Percentiles rank a stretch among this genome's conserved stretches.
These are phyloP conservation scores for Conchocele bisecta DNA, from an alignment of 2,888 invertebrate genomes.

Conservation along the genomic window DNA sequence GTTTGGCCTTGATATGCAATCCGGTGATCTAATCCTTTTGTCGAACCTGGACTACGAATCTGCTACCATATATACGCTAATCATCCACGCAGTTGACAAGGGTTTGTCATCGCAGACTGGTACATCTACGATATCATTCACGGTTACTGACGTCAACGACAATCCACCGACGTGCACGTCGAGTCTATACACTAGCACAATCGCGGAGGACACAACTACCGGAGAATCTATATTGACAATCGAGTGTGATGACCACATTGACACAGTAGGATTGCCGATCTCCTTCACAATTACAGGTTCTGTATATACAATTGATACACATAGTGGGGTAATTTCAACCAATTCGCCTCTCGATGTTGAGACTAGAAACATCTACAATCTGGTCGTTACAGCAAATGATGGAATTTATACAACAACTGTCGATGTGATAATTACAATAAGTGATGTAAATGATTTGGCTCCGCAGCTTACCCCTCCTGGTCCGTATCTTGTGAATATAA, in stretches of 20 bases:
- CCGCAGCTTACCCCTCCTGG: conserved; percentile 64
- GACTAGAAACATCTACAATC: conserved; percentile 49
- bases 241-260: conserved; percentile 67
- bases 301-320: conserved; percentile 47
- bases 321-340: conserved; percentile 50
- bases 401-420: conserved; percentile 95
- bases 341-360: conserved; percentile 66
- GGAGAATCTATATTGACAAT: conserved; percentile 55
- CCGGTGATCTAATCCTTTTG: conserved; percentile 43
- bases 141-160: conserved; percentile 72
- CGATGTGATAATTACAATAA: conserved; percentile 82
- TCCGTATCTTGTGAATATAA: conserved; percentile 38
- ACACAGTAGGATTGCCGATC: conserved; percentile 44
- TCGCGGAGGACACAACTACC: conserved; percentile 61
- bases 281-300: conserved; percentile 58
- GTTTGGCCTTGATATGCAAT: conserved; percentile 47
- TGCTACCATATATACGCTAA: conserved; percentile 63
- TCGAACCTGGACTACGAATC: conserved; percentile 65
- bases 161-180: conserved; percentile 58
- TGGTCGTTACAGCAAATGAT: conserved; percentile 64
- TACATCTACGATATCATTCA: conserved; percentile 57
- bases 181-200: conserved; percentile 37
- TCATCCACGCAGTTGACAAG: conserved; percentile 65
- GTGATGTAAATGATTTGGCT: conserved; percentile 69
- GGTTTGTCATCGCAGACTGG: conserved; percentile 32